phyloP scores from a whole-genome alignment of 2,888 invertebrate species.

The Tanytarsus gracilentus region DNA sequence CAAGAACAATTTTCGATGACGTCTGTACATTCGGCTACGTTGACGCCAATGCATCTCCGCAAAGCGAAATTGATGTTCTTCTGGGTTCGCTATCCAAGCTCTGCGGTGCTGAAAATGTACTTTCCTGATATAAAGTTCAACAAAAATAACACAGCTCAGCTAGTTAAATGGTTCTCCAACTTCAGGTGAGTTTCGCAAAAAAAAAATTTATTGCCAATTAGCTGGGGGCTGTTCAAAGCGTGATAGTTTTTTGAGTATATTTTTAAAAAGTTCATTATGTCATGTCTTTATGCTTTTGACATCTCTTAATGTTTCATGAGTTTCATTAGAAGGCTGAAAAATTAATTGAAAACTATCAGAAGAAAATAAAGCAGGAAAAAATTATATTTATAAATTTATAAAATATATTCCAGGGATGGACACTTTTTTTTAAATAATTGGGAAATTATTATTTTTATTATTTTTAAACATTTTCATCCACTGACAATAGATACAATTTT shows the following conservation, averaged over 20 bases:
- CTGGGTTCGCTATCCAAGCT: constrained; percentile 99
- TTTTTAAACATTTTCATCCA: too few relatives aligned
- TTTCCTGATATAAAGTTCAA: constrained; percentile 99
- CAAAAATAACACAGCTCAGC: constrained; percentile 99
- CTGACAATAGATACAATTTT: too few relatives aligned
- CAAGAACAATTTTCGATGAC: constrained; percentile 58
- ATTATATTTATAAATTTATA: too few relatives aligned
- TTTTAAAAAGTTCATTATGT: too few relatives aligned
- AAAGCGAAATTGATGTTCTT: constrained; percentile 99
- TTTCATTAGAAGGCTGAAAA: too few relatives aligned
- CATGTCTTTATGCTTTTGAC: too few relatives aligned
- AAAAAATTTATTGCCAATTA: background rate
- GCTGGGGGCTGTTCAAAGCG: background rate
- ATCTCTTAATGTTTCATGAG: too few relatives aligned
- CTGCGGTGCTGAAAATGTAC: constrained; percentile 98
- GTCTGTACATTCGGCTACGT: constrained; percentile 84
- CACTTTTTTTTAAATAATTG: too few relatives aligned
- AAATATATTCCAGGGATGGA: too few relatives aligned
- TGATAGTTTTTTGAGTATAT: background rate
- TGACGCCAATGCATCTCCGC: constrained; percentile 99
- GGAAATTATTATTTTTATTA: too few relatives aligned
- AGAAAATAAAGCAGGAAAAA: too few relatives aligned
- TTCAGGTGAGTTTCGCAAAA: constrained; percentile 73
- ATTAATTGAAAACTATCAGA: too few relatives aligned
- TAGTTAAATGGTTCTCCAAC: constrained; percentile 99